Base-by-base conservation (phyloP, 2,888 invertebrate species). In the Abrostola tripartita region DNA sequence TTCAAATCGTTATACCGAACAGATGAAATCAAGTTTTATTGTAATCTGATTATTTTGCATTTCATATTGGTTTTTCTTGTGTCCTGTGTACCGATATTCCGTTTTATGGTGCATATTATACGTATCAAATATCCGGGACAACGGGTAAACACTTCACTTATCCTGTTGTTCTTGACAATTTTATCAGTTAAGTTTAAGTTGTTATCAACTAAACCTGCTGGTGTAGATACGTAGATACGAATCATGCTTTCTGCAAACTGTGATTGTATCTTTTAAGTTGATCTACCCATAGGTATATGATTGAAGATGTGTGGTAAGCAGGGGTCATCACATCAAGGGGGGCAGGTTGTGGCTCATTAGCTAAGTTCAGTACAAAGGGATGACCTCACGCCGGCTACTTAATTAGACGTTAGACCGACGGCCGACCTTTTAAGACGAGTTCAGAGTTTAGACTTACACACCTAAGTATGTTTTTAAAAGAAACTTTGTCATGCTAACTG, bases 291-390 rank as follows among this genome's bases (percentile, higher is more conserved):
- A n/a, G n/a, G n/a, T n/a, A n/a, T n/a, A n/a, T n/a, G n/a, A n/a
- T n/a, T n/a, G n/a, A n/a, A n/a, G n/a, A n/a, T n/a, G n/a, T n/a
- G n/a, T n/a, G 8, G 8, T 14, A 12, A 5, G 14, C 14, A 1
- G 8, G 14, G 7, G n/a, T n/a, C n/a, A 5, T 14, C 7, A 9
- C 12, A 8, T 9, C 8, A 1, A 55, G 42, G 44, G 11, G 10
- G 37, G 24, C 12, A 63, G 59, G 53, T 60, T 57, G 71, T 50
- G 69, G 51, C 57, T 72, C 74, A 72, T 72, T 72, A 72, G 55
- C 42, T 38, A 41, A 59, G 54, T 61, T 51, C 1, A 70, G 12
- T 50, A 56, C 73, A 61, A 74, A 69, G 50, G 42, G 42, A 6
- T 8, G 5, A 37, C 35, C 37, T 5, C 12, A 55, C 61, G 56